Evolutionary conservation across 2,113 vertebrate species (phyloP).

Genomic region (Pelobates fuscus): DNA sequence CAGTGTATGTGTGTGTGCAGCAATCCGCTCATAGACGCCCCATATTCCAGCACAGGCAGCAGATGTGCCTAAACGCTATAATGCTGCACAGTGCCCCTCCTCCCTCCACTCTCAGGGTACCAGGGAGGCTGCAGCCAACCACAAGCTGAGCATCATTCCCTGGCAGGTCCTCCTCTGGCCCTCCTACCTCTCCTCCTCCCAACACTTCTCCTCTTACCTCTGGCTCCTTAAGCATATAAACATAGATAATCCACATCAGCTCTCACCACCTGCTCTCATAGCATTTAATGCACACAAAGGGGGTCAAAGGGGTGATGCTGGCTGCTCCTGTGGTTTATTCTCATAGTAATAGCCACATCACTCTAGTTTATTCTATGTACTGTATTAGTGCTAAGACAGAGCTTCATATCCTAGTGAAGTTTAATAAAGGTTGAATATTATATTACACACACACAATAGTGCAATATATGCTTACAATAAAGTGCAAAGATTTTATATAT

Average conservation of each 20-base stretch:
- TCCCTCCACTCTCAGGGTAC: constrained; percentile 55
- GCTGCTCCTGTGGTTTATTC: neutral
- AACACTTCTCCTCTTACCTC: constrained; percentile 14
- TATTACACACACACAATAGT: too few species aligned
- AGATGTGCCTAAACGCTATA: constrained; percentile 43
- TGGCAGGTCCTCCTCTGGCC: constrained; percentile 56
- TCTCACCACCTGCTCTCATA: neutral
- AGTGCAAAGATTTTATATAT: too few species aligned
- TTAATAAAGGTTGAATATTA: too few species aligned
- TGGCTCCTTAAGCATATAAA: constrained; percentile 43
- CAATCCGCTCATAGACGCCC: constrained; percentile 50
- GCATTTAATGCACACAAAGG: neutral
- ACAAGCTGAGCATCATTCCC: constrained; percentile 52
- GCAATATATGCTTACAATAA: too few species aligned
- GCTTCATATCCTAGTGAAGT: too few species aligned
- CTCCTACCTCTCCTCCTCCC: constrained; percentile 39
- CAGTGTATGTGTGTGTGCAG: neutral
- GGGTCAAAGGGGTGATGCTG: neutral
- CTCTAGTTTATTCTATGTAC: too few species aligned
- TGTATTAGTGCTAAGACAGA: too few species aligned
- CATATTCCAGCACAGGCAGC: constrained; percentile 51
- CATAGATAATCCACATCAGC: constrained; percentile 24
- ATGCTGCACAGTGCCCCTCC: constrained; percentile 56
- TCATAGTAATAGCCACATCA: too few species aligned
- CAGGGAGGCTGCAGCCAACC: constrained; percentile 62